Conservation (phyloP, 2,888 invertebrate genomes). For the Rhopalosiphum nymphaeae region DNA sequence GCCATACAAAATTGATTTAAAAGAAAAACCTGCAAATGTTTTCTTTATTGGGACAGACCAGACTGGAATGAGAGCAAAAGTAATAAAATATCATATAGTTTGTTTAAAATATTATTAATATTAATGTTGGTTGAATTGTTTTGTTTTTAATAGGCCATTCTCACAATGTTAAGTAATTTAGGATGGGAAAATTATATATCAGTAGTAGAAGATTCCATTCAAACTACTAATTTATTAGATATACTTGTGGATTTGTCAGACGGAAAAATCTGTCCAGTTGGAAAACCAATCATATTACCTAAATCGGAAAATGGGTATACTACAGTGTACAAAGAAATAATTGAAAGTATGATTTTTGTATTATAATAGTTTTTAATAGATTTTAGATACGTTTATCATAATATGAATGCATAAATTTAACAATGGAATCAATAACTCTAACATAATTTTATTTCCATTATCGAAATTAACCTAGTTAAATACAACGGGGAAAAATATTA, state of each 20-base stretch:
- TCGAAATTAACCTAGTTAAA: background rate
- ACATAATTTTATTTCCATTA: background rate
- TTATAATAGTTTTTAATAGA: background rate
- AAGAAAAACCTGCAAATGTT: conserved; percentile 36
- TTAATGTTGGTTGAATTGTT: background rate
- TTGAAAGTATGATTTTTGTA: conserved; percentile 34
- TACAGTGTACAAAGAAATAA: conserved; percentile 40
- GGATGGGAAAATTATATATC: conserved; percentile 70
- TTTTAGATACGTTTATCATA: background rate
- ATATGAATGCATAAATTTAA: background rate
- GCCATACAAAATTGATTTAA: conserved; percentile 59
- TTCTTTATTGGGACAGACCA: conserved; percentile 58
- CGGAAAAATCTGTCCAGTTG: conserved; percentile 45
- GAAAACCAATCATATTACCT: conserved; percentile 44
- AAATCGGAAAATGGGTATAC: conserved; percentile 41
- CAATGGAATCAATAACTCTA: background rate
- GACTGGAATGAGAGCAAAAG: conserved; percentile 56
- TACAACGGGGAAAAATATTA: background rate
- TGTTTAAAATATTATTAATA: background rate
- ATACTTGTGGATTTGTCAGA: conserved; percentile 31
- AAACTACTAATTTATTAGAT: conserved; percentile 60
- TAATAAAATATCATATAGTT: conserved; percentile 7
- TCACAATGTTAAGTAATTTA: conserved; percentile 69
- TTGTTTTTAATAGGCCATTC: conserved; percentile 68
- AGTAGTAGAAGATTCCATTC: conserved; percentile 68